Conservation (phyloP, 2,797 vertebrate genomes). For the Lemur catta region DNA sequence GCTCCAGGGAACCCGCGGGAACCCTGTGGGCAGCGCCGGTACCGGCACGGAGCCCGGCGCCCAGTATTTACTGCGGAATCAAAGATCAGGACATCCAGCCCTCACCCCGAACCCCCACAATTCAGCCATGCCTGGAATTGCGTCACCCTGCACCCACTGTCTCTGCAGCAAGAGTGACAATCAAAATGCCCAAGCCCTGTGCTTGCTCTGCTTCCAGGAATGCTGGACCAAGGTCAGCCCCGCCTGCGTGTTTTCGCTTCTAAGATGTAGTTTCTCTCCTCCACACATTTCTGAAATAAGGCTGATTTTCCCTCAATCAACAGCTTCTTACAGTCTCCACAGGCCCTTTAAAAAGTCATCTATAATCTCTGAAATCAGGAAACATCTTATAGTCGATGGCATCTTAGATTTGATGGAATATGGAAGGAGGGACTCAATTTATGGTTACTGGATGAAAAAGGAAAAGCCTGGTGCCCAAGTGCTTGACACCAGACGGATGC, state of each 20-base stretch:
- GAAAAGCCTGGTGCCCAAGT: not conserved
- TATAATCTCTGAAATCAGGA: not conserved
- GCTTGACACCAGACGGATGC: too few relatives aligned
- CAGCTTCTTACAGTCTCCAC: not conserved
- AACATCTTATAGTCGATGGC: not conserved
- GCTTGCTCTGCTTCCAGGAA: not conserved
- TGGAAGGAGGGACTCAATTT: not conserved
- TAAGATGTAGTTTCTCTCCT: not conserved
- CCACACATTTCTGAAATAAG: not conserved
- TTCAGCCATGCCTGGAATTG: rapidly evolving
- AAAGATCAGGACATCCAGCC: too few relatives aligned
- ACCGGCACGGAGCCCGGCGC: not conserved
- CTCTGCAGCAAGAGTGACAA: not conserved
- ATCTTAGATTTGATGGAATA: not conserved
- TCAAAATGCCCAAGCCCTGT: not conserved
- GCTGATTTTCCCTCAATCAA: not conserved
- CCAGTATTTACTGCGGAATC: not conserved
- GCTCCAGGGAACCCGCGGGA: not conserved
- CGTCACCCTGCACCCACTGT: not conserved
- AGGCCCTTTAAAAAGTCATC: not conserved
- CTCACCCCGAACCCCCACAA: not conserved
- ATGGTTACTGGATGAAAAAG: not conserved
- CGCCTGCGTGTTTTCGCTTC: not conserved
- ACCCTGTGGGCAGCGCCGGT: rapidly evolving
- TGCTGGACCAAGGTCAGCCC: not conserved